Evolutionary conservation across 2,797 vertebrate species (phyloP).

Genomic region (Sebastes matsubarae): DNA sequence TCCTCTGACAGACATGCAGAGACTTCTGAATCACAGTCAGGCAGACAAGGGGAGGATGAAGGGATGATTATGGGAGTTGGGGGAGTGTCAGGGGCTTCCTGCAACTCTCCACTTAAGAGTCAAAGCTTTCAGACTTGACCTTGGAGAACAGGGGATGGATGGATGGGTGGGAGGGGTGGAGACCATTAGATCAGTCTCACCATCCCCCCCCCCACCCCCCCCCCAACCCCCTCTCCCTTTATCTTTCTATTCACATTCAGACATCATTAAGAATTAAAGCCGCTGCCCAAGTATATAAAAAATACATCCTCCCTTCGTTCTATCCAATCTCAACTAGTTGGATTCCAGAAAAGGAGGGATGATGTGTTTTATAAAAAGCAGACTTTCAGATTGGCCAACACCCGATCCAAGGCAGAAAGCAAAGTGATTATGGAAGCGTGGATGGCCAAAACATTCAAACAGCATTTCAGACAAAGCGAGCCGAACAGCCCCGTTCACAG

Average conservation of each 20-base stretch:
- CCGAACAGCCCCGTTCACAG: conserved; percentile 10
- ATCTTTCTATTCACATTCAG: conserved; percentile 27
- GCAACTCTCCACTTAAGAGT: conserved; percentile 6
- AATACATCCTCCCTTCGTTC: conserved; percentile 38
- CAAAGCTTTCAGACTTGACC: conserved; percentile 46
- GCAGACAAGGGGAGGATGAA: neutral
- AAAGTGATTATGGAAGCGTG: conserved; percentile 1
- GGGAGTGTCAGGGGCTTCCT: neutral
- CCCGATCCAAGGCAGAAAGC: conserved; percentile 1
- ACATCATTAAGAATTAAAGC: conserved; percentile 54
- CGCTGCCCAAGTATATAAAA: conserved; percentile 30
- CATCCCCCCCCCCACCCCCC: neutral
- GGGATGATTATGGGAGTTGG: neutral
- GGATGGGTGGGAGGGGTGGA: neutral
- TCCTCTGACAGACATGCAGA: conserved; percentile 7
- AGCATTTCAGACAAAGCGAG: conserved; percentile 21
- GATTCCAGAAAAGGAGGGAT: neutral
- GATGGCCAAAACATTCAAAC: conserved; percentile 1
- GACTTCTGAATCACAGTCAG: neutral
- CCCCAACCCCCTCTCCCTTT: neutral
- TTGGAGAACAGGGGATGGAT: neutral
- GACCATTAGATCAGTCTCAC: conserved; percentile 49
- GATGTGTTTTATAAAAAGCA: conserved; percentile 16
- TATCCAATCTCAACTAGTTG: no score
- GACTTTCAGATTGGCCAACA: neutral